Base-by-base conservation (phyloP, 2,797 vertebrate species). In the Gadopsis marmoratus region DNA sequence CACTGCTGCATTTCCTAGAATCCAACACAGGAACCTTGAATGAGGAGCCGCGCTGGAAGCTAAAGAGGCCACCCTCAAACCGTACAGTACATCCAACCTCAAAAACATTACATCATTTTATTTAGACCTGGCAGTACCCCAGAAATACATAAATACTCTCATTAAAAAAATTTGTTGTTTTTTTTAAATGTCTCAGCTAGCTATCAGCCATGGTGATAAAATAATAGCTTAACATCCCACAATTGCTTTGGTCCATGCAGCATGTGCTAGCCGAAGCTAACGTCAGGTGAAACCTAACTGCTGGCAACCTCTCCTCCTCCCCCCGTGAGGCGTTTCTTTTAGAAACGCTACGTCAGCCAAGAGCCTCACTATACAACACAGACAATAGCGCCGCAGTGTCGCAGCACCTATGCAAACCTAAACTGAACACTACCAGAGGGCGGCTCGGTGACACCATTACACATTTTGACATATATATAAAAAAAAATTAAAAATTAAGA, bases 1-100 rank as follows among this genome's bases (percentile, higher is more conserved):
- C 65, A 80, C 19, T 6, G 72, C 48, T 55, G 65, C 55, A 58
- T 56, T 79, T 84, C 74, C 78, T 78, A 74, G 79, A 90, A 91
- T 90, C 79, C 79, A 83, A 78, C 16, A 62, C 76, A 68, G 77
- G 69, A 76, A 41, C 54, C 23, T 60, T 58, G 55, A 53, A 39
- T 16, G 48, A 9, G 39, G 37, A 47, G 33, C 14, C 37, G 19
- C 45, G 9, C 59, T 53, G 69, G 55, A 70, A 76, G 29, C 33
- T 48, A n/a, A 29, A 66, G 69, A 60, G 37, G 51, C 35, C 53
- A 23, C 56, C 23, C 21, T 23, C 58, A 55, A 31, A 65, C 62
- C 0, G 17, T 23, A 29, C 26, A 45, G n/a, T 3, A 61, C 8
- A 31, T 33, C 29, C 17, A 5, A 7, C 7, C 26, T 35, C 16